These are phyloP conservation scores for Scaptodrosophila lebanonensis DNA, from an alignment of 1,140 invertebrate genomes.

Conservation along the genomic window DNA sequence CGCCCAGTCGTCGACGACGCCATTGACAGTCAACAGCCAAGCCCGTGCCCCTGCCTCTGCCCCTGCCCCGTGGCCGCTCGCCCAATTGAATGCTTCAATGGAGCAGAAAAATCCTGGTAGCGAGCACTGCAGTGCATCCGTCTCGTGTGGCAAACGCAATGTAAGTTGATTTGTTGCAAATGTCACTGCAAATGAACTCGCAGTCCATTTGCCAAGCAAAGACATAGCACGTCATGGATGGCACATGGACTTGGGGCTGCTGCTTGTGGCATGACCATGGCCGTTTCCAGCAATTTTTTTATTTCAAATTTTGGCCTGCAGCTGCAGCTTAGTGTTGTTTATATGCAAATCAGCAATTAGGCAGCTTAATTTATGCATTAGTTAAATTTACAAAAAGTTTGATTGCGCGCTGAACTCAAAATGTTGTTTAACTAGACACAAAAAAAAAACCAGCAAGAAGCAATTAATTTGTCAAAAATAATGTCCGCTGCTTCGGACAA, in stretches of 20 bases:
- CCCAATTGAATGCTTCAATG: conserved; percentile 70
- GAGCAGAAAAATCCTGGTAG: conserved; percentile 64
- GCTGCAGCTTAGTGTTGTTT: too few species aligned
- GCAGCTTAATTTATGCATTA: conserved; percentile 51
- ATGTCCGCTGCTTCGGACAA: conserved; percentile 4
- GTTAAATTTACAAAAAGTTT: conserved; percentile 32
- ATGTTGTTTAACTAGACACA: conserved; percentile 51
- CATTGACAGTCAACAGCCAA: conserved; percentile 6
- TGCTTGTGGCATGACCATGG: too few species aligned
- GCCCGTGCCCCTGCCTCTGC: conserved; percentile 5
- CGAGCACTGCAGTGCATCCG: conserved; percentile 8
- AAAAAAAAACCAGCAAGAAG: too few species aligned
- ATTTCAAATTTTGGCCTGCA: too few species aligned
- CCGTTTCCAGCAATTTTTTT: too few species aligned
- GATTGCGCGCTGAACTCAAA: conserved; percentile 38
- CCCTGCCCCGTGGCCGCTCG: conserved; percentile 32
- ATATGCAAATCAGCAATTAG: background rate
- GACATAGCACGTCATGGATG: conserved; percentile 19
- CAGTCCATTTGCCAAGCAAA: conserved; percentile 54
- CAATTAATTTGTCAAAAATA: conserved; percentile 66
- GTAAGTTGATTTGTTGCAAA: conserved; percentile 28
- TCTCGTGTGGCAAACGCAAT: conserved; percentile 21
- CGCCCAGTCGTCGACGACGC: conserved; percentile 31
- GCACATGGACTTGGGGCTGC: background rate
- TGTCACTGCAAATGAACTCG: conserved; percentile 50